Base-by-base conservation (phyloP, 1,140 invertebrate genomes). In the Euura saliciscinereae region DNA sequence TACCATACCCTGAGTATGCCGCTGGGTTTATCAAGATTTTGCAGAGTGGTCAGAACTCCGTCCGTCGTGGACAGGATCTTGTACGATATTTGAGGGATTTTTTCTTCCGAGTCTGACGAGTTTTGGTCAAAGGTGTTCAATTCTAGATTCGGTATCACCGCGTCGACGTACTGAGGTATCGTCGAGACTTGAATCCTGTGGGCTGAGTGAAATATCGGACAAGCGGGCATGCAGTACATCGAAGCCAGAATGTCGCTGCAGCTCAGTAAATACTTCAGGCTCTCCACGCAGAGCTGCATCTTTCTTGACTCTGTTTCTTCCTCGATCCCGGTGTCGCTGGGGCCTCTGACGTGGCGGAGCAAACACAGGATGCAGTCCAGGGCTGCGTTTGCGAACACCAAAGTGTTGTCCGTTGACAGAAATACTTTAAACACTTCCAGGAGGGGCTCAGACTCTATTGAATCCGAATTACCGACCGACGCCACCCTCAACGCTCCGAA, bases 161-260 rank as follows among this genome's bases (percentile, higher is more conserved):
- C 91, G 85, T 97, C 95, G 0, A 97, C 95, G 73, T 94, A 91
- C 74, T 94, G 92, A 8, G 94, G 91, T 3, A 92, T 91, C 28
- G 91, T 92, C 66, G 94, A 93, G 1, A 94, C 90, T 80, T 95
- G 95, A 73, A 97, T 95, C 82, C 94, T 92, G 78, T 97, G 94
- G 1, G 95, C 94, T 8, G 96, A 93, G 83, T 97, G 95, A 81
- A 98, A 98, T 67, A 95, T 94, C 1, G 96, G 97, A 84, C 96
- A 97, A 75, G 95, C 95, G 13, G 96, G 96, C 96, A 98, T 98
- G 79, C 93, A 93, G 84, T 96, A 97, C 95, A 98, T 98, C 77
- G 95, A 95, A 2, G 94, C 92, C 44, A 98, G 86, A 73, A 98
- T 97, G 73, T 93, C 91, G 74, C 93, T 94, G 82, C 95, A 97